Percentiles rank a stretch among this genome's conserved stretches.
Conservation (phyloP, 2,888 invertebrate species). For the Thumatha senex region DNA sequence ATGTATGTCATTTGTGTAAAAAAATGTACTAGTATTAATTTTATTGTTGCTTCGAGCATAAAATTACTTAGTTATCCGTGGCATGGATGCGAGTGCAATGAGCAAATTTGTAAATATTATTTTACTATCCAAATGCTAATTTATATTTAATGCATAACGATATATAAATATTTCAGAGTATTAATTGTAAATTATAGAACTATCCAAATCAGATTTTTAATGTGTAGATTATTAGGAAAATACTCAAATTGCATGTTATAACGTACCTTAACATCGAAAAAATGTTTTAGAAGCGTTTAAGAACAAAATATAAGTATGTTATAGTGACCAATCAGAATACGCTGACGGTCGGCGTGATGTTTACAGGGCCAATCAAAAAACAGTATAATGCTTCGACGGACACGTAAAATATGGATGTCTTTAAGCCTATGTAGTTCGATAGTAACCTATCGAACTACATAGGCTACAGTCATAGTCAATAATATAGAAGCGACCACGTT, state of each 20-base stretch:
- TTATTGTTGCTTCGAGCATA: slow-evolving; percentile 33
- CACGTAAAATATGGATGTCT: too few relatives aligned
- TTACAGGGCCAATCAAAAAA: too few relatives aligned
- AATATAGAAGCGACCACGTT: too few relatives aligned
- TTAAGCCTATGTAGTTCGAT: too few relatives aligned
- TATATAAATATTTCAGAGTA: slow-evolving; percentile 7
- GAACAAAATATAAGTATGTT: too few relatives aligned
- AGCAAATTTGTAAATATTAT: slow-evolving; percentile 39
- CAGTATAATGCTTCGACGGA: too few relatives aligned
- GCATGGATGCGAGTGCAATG: slow-evolving; percentile 17
- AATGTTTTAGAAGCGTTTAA: not conserved
- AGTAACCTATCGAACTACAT: too few relatives aligned
- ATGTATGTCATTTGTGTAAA: slow-evolving; percentile 13
- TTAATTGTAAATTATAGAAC: slow-evolving; percentile 7
- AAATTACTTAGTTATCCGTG: slow-evolving; percentile 27
- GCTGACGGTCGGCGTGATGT: too few relatives aligned
- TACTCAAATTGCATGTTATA: slow-evolving; percentile 23
- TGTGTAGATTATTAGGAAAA: slow-evolving; percentile 13
- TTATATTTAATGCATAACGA: slow-evolving; percentile 11
- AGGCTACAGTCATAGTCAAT: too few relatives aligned
- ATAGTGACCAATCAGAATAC: too few relatives aligned
- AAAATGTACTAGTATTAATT: slow-evolving; percentile 30
- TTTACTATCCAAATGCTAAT: slow-evolving; percentile 20
- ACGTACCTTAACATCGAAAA: not conserved
- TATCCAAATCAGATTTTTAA: not conserved